Base-by-base conservation (phyloP, 2,888 invertebrate genomes). In the Peribatodes rhomboidaria region DNA sequence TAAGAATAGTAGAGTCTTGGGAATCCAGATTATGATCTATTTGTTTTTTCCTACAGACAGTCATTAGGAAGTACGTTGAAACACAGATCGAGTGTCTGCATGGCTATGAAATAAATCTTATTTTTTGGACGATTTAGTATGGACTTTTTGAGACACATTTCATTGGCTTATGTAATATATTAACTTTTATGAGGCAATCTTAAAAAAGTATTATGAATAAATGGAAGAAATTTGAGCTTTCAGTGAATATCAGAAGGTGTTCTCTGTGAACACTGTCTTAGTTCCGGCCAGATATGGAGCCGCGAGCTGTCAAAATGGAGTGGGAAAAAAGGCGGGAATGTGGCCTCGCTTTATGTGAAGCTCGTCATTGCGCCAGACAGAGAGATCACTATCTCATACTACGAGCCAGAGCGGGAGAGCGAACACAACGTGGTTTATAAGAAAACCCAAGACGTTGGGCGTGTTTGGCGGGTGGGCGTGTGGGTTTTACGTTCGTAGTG, bases 251-350 rank as follows among this genome's bases (percentile, higher is more conserved):
- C 59, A 49, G 67, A 31, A 63, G 37, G 16, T 37, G 22, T 31
- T 57, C 74, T 77, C 75, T 90, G 90, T 92, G 92, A 88, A 88
- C 92, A 73, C 89, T 76, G 88, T 90, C 91, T 92, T 92, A 92
- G 80, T 81, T 86, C 86, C 84, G 88, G 88, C 92, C 91, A 92
- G 93, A 93, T 92, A 93, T 92, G 92, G 93, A 90, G 93, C 93
- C 92, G 84, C 93, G 93, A 92, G 89, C 92, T 92, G 93, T 93
- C 92, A 92, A 92, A 92, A 92, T 92, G 93, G 93, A 93, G 92
- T 92, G 92, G 93, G 93, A 93, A 94, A 93, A 94, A 93, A 93
- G 94, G 93, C 93, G 93, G 93, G 93, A 94, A 93, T 93, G 93
- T 87, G 93, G 93, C 92, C 79, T 87, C 91, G 87, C 89, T 93